Conservation (phyloP, 2,888 invertebrate species). For the Hypselothyrea guttata region DNA sequence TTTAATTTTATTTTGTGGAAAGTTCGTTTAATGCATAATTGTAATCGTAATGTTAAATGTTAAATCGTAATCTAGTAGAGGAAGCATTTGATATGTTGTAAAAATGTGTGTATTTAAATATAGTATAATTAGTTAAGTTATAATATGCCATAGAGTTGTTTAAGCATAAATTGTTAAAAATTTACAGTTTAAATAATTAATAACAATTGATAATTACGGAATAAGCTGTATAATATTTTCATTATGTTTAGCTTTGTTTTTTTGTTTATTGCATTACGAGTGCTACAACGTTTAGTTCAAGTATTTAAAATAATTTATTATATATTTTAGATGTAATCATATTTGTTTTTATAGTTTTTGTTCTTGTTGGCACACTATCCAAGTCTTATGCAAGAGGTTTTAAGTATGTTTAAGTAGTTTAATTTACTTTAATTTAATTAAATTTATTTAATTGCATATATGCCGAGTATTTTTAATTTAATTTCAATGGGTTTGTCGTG, state of each 20-base stretch:
- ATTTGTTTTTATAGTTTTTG: constrained; percentile 24
- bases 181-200: constrained; percentile 72
- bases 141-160: constrained; percentile 20
- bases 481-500: constrained; percentile 67
- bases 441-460: constrained; percentile 59
- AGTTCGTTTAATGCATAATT: constrained; percentile 7
- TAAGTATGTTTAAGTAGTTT: constrained; percentile 28
- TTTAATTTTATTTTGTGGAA: constrained; percentile 6
- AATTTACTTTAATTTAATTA: constrained; percentile 39
- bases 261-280: constrained; percentile 36
- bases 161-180: constrained; percentile 32
- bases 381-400: constrained; percentile 76
- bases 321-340: constrained; percentile 22
- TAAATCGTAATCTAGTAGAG: constrained; percentile 62
- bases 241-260: too few relatives aligned
- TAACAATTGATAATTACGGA: constrained; percentile 57
- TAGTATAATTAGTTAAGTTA: constrained; percentile 27
- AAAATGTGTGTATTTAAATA: constrained; percentile 55
- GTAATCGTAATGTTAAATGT: constrained; percentile 27
- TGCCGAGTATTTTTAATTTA: constrained; percentile 63
- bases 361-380: constrained; percentile 80
- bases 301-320: constrained; percentile 26
- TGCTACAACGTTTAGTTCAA: constrained; percentile 35
- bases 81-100: constrained; percentile 81
- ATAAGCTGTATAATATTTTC: too few relatives aligned